A percentile compares a stretch with the other conserved stretches of the same genome.
phyloP scores from a whole-genome alignment of 53 echinoderm and acorn worm genomes.

The Echinometra lucunter region DNA sequence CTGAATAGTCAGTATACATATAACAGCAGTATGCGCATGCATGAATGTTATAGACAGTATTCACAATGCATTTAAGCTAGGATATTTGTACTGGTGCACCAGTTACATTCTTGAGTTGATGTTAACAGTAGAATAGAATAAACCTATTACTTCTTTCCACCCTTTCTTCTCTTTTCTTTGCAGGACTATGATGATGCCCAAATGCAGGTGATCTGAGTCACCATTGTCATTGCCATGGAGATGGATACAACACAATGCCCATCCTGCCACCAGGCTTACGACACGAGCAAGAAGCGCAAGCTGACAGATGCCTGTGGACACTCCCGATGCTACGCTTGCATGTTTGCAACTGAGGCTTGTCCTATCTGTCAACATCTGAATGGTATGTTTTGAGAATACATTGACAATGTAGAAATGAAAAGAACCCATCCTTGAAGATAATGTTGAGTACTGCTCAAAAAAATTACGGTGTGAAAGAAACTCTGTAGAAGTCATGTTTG shows the following conservation, averaged over 20 bases:
- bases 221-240: slow-evolving; percentile 82
- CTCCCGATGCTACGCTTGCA: slow-evolving; percentile 92
- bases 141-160: neutral
- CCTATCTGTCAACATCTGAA: slow-evolving; percentile 79
- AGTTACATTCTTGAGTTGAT: neutral
- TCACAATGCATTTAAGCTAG: no score
- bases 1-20: no score
- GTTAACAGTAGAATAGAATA: no score
- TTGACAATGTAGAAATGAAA: neutral
- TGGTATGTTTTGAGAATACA: slow-evolving; percentile 70
- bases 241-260: slow-evolving; percentile 85
- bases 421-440: neutral
- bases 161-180: neutral
- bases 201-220: slow-evolving; percentile 63
- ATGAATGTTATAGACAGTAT: no score
- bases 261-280: slow-evolving; percentile 91
- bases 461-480: no score
- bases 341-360: slow-evolving; percentile 94
- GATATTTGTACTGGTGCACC: neutral
- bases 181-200: slow-evolving; percentile 55
- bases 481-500: no score
- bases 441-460: no score
- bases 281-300: slow-evolving; percentile 92
- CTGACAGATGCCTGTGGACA: slow-evolving; percentile 98
- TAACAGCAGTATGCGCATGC: no score